phyloP scores from a whole-genome alignment of 2,797 vertebrate species.

The Oreochromis mossambicus region DNA sequence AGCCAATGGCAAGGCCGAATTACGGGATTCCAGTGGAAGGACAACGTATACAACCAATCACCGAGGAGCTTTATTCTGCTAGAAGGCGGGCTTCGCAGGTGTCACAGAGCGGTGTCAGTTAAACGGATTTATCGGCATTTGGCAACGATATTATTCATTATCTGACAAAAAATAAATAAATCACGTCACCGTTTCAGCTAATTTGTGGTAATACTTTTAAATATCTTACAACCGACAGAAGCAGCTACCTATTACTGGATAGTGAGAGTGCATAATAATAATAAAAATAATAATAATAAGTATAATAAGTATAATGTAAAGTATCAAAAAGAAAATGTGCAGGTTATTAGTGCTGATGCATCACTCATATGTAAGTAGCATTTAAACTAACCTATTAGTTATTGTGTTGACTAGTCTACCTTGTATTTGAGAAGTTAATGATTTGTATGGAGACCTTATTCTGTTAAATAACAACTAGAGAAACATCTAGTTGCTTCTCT shows the following conservation, averaged over 20 bases:
- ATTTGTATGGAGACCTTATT: background rate
- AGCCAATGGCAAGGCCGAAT: conserved; percentile 22
- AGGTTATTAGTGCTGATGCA: background rate
- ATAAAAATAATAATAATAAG: background rate
- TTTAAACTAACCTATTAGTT: background rate
- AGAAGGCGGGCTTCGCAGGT: conserved; percentile 59
- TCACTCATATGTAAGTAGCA: background rate
- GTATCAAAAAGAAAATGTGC: background rate
- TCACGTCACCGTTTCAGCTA: background rate
- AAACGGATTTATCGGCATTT: background rate
- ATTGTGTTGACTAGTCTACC: background rate
- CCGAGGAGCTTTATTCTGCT: conserved; percentile 53
- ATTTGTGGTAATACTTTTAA: background rate
- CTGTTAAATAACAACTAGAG: background rate
- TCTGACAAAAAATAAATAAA: background rate
- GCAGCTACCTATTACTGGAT: background rate
- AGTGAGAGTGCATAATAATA: background rate
- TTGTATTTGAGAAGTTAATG: background rate
- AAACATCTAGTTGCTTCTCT: background rate
- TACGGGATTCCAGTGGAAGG: background rate
- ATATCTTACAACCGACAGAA: background rate
- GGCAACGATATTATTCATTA: background rate
- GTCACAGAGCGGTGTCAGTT: conserved; percentile 24
- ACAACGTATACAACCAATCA: conserved; percentile 36
- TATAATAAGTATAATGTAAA: background rate